These are phyloP conservation scores for Alcedo quadribrachys DNA, from an alignment of 2,797 vertebrate genomes.

Conservation along the genomic window DNA sequence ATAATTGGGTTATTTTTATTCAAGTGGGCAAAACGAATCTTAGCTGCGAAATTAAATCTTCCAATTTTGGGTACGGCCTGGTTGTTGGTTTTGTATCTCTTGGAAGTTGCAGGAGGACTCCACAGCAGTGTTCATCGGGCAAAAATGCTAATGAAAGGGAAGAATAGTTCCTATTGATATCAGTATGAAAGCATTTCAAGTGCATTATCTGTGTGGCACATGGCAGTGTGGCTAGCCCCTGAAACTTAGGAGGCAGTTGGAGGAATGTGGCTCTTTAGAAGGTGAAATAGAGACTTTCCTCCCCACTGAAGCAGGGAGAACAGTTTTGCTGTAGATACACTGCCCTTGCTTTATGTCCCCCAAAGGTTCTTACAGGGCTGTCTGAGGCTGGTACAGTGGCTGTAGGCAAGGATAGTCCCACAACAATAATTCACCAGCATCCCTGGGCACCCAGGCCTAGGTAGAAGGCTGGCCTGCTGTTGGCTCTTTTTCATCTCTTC, in stretches of 20 bases:
- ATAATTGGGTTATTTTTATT: conserved; percentile 44
- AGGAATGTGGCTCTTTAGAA: conserved; percentile 30
- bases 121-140: conserved; percentile 64
- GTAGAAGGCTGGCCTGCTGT: background rate
- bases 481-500: background rate
- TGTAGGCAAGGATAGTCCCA: background rate
- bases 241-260: conserved; percentile 7
- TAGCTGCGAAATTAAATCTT: conserved; percentile 47
- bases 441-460: background rate
- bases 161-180: conserved; percentile 74
- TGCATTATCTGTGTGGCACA: conserved; percentile 60
- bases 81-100: conserved; percentile 13
- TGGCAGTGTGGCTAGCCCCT: conserved; percentile 54
- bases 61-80: background rate
- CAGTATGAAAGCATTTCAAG: conserved; percentile 55
- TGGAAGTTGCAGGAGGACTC: conserved; percentile 59
- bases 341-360: background rate
- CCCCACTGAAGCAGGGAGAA: background rate
- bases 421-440: background rate
- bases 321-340: background rate
- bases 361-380: background rate
- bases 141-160: conserved; percentile 74
- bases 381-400: background rate
- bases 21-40: background rate
- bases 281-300: background rate